Base-by-base conservation (phyloP, 2,888 invertebrate genomes). In the Leptarthrus brevirostris region DNA sequence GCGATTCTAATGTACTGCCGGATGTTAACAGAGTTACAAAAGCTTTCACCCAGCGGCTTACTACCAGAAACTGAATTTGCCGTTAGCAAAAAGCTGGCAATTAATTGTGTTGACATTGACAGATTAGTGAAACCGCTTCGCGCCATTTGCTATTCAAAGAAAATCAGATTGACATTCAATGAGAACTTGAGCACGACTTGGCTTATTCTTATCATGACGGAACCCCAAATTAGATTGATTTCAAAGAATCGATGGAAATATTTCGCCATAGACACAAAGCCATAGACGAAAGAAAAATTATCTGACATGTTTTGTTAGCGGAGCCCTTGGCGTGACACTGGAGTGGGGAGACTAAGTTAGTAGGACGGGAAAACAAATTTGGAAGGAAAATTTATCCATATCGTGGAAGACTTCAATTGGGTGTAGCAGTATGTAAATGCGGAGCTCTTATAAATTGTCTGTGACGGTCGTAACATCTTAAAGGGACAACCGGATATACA, bases 71-170 rank as follows among this genome's bases (percentile, higher is more conserved):
- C 52, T 69, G 52, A 69, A 52, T 49, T 52, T 69, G 30, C 34
- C 69, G 18, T 22, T 20, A 14, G 49, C 14, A 69, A 49, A 52
- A 69, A 69, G 69, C 47, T 44, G 44, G 44, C 56, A 44, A 72
- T 72, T 72, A 72, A 72, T 56, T 72, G 56, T 72, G 72, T 56
- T 72, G 72, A 72, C 72, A 72, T 72, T 72, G 72, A 72, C 56
- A 72, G 72, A 72, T 72, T 72, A 69, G 69, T 69, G 69, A 69
- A 69, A 69, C 69, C 69, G 69, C 69, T 69, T 69, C 69, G 69
- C 69, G 69, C 69, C 69, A 69, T 69, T 69, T 69, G 52, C 69
- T 52, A 30, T 34, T 69, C 30, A 69, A 69, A 52, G 52, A 5
- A 66, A 69, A 69, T 69, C 52, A 69, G 69, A 52, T 52, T 52